Base-by-base conservation (phyloP, 2,113 vertebrate species). In the Cyprinodon brontotheroides region DNA sequence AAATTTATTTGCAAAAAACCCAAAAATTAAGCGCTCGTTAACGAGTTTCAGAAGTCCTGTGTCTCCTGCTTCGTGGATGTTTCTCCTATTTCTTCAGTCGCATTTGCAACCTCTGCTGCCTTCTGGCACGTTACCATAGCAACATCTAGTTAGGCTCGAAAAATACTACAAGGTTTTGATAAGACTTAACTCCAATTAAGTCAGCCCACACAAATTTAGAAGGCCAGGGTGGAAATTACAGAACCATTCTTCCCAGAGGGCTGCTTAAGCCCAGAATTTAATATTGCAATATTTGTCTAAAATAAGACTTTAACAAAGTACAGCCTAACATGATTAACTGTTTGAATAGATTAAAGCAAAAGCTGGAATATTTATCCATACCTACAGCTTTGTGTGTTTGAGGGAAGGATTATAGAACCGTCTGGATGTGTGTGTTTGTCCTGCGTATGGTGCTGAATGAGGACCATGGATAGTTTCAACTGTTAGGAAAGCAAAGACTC, bases 101-200 rank as follows among this genome's bases (percentile, higher is more conserved):
- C 83, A 60, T 80, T 83, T 86, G 53, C 89, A 68, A 86, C 88
- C 78, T 71, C 70, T 78, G 81, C 70, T 85, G 72, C 72, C 74
- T 68, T 61, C 70, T 79, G 78, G 78, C 70, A 61, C 0, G 87
- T 91, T 85, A 74, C 84, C 83, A 86, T 82, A 36, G 86, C 81
- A 88, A 92, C 87, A 70, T 70, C 87, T 89, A 82, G 86, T 91
- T 91, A 88, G 79, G 72, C 69, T 72, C 36, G 82, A 86, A 83
- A 89, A 85, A 89, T 79, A 87, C 77, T 79, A 79, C 80, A 83
- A 72, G 82, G 74, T 86, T 87, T 91, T 87, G 82, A 89, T 88
- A 87, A 87, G 87, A 90, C 84, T 89, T 91, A 89, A 87, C 72
- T 88, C 87, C 84, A 91, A 90, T 91, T 91, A 92, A 79, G 71